Conservation (phyloP, 1,140 invertebrate genomes). For the Thaumetopoea pityocampa region DNA sequence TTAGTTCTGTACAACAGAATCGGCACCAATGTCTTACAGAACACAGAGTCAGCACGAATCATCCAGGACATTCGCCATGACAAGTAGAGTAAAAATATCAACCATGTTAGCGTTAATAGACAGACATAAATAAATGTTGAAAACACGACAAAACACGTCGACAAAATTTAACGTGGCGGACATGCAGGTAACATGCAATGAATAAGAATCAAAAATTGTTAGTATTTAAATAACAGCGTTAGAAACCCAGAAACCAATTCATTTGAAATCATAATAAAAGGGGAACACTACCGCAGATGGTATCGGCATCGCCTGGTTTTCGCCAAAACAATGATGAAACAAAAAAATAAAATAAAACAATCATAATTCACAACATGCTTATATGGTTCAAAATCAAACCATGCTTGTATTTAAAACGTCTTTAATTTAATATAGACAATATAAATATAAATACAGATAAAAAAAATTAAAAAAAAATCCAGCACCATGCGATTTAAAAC, state of each 20-base stretch:
- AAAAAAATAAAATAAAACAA: slow-evolving; percentile 69
- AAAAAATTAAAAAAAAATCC: too few species aligned
- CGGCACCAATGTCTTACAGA: too few species aligned
- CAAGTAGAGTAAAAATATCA: too few species aligned
- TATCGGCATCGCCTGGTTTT: slow-evolving; percentile 75
- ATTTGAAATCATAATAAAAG: slow-evolving; percentile 46
- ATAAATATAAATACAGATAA: too few species aligned
- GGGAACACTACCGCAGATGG: slow-evolving; percentile 74
- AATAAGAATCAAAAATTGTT: slow-evolving; percentile 4
- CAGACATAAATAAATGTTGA: too few species aligned
- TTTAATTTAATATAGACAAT: not conserved
- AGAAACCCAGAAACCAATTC: slow-evolving; percentile 36
- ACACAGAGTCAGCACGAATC: too few species aligned
- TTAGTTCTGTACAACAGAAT: too few species aligned
- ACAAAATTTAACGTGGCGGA: not conserved
- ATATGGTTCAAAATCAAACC: slow-evolving; percentile 28
- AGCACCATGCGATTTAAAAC: too few species aligned
- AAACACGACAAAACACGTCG: too few species aligned
- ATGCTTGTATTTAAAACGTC: slow-evolving; percentile 21
- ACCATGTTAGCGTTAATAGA: too few species aligned
- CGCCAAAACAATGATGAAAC: slow-evolving; percentile 69
- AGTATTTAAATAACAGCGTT: slow-evolving; percentile 19
- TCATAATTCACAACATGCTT: slow-evolving; percentile 64
- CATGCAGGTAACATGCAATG: slow-evolving; percentile 2
- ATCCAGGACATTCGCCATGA: too few species aligned